A percentile compares a stretch with the other conserved stretches of the same genome.
These are phyloP conservation scores for Meteorus colon DNA, from an alignment of 2,888 invertebrate genomes.

Conservation along the genomic window DNA sequence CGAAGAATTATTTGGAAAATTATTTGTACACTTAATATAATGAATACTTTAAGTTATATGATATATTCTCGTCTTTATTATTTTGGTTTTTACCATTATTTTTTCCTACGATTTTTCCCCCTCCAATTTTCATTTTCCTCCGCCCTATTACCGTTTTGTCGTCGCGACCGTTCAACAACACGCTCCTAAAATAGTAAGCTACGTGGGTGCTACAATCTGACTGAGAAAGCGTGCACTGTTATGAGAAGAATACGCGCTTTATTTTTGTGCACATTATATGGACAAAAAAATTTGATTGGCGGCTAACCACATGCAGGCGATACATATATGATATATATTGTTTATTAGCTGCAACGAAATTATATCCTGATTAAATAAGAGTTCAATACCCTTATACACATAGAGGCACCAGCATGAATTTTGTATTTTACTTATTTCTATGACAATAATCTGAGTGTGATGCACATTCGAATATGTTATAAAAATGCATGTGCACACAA, in stretches of 20 bases:
- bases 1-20: constrained; percentile 53
- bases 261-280: constrained; percentile 3
- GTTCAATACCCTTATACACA: constrained; percentile 25
- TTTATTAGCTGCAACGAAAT: constrained; percentile 18
- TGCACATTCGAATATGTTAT: constrained; percentile 29
- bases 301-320: neutral
- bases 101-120: constrained; percentile 29
- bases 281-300: too few relatives aligned
- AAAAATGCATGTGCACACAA: constrained; percentile 17
- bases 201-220: constrained; percentile 66
- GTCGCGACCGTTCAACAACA: constrained; percentile 56
- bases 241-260: neutral
- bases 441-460: constrained; percentile 43
- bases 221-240: constrained; percentile 54
- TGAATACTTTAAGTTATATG: constrained; percentile 64
- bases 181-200: constrained; percentile 71
- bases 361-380: constrained; percentile 23
- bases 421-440: constrained; percentile 46
- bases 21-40: constrained; percentile 70
- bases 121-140: constrained; percentile 36
- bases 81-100: constrained; percentile 50
- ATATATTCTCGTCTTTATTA: constrained; percentile 56
- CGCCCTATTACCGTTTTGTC: constrained; percentile 52
- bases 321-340: neutral
- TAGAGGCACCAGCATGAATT: constrained; percentile 50